Evolutionary conservation across 2,113 vertebrate genomes (phyloP).

Genomic region (Prinia subflava): DNA sequence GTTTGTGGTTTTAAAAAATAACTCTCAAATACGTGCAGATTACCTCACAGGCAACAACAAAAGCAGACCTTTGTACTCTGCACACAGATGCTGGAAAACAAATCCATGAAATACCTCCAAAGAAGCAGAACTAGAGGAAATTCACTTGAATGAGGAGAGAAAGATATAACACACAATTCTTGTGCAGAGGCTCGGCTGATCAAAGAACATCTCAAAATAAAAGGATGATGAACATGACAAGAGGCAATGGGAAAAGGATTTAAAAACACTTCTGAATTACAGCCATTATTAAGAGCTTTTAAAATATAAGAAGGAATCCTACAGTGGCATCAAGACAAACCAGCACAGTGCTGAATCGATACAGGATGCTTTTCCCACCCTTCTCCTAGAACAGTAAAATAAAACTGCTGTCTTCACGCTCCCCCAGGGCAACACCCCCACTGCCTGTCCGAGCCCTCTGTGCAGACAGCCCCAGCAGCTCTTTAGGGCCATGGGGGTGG

Average conservation of each 20-base stretch:
- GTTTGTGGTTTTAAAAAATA: neutral
- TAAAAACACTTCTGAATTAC: neutral
- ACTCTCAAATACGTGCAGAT: neutral
- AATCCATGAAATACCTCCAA: neutral
- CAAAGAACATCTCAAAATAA: neutral
- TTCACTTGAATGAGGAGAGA: neutral
- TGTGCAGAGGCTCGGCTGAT: neutral
- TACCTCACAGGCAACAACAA: neutral
- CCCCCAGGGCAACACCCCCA: neutral
- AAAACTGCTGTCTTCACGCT: neutral
- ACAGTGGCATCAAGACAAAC: neutral
- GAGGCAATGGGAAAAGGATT: neutral
- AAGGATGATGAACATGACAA: neutral
- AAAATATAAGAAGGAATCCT: neutral
- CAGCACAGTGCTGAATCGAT: neutral
- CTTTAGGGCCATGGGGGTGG: neutral
- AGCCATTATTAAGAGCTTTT: neutral
- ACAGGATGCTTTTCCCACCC: neutral
- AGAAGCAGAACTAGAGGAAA: neutral
- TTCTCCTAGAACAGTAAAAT: neutral
- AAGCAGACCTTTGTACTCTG: neutral
- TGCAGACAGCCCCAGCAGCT: neutral
- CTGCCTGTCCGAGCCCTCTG: neutral
- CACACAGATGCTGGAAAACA: conserved; percentile 17
- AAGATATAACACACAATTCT: neutral